Base-by-base conservation (phyloP, 2,797 vertebrate genomes). In the Toxotes lorentzi region DNA sequence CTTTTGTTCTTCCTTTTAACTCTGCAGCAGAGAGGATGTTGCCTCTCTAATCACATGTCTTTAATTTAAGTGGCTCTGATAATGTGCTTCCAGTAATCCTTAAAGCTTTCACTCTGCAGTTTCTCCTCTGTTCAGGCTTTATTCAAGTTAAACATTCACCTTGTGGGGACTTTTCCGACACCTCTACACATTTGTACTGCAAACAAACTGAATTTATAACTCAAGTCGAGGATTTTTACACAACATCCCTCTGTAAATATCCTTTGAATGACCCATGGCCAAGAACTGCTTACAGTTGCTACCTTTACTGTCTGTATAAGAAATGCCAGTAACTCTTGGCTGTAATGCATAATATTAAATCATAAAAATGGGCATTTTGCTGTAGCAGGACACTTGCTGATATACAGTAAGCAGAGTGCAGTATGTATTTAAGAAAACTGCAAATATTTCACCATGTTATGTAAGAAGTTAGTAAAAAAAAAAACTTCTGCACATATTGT, bases 71-170 rank as follows among this genome's bases (percentile, higher is more conserved):
- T 74, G 62, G 17, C 70, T 45, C 10, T 47, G 51, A 66, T 73
- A 35, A 70, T 56, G 59, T 54, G 54, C 51, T 86, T 78, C 35
- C n/a, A 32, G 47, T 72, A 65, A 81, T 84, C 63, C 67, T 51
- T 19, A 45, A 68, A 68, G 75, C 78, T 73, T 62, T 63, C 32
- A 79, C 30, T 43, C 10, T 5, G 23, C 32, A 32, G 27, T 14
- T 57, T 43, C 32, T 76, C 43, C 35, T 48, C 53, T 54, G 8
- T 56, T 45, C 41, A 34, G 48, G 2, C 24, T 21, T 40, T 62
- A 23, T 47, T 60, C 14, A 10, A 13, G 5, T 23, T 79, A 30
- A 32, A n/a, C 30, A 24, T 70, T 67, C 27, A 54, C 30, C 34
- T 57, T 3, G 4, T 47, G 32, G 50, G 32, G 51, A 47, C 14